Percentiles rank a stretch among this genome's conserved stretches.
phyloP scores from a whole-genome alignment of 2,888 invertebrate species.

The Heliconius hortense region DNA sequence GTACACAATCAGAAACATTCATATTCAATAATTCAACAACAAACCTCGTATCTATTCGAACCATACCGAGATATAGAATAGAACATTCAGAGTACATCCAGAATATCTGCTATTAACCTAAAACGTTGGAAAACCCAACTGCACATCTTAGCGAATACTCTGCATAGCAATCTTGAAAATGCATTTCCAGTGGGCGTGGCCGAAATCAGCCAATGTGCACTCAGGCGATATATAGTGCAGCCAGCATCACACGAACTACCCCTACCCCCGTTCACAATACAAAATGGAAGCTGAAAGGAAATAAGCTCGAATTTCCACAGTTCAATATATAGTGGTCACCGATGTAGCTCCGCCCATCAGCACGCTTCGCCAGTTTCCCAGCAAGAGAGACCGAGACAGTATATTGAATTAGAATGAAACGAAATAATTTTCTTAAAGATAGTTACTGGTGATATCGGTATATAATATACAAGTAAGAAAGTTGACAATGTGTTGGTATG shows the following conservation, averaged over 20 bases:
- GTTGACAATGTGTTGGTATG: slow-evolving; percentile 71
- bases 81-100: slow-evolving; percentile 39
- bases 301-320: slow-evolving; percentile 59
- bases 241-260: slow-evolving; percentile 55
- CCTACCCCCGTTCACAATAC: slow-evolving; percentile 49
- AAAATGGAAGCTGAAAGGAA: slow-evolving; percentile 52
- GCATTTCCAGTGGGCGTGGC: slow-evolving; percentile 79
- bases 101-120: slow-evolving; percentile 58
- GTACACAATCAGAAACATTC: not conserved
- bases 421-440: slow-evolving; percentile 75
- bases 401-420: slow-evolving; percentile 66
- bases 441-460: slow-evolving; percentile 73
- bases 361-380: slow-evolving; percentile 69
- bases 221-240: slow-evolving; percentile 79
- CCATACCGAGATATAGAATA: slow-evolving; percentile 56
- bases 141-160: slow-evolving; percentile 64
- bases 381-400: slow-evolving; percentile 58
- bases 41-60: slow-evolving; percentile 5
- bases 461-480: slow-evolving; percentile 62
- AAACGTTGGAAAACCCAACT: slow-evolving; percentile 59
- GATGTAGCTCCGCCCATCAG: slow-evolving; percentile 69
- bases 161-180: slow-evolving; percentile 80
- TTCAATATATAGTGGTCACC: slow-evolving; percentile 57
- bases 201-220: slow-evolving; percentile 79
- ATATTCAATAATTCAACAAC: not conserved